phyloP scores from a whole-genome alignment of 2,888 invertebrate species.

The Dimorphilus gyrociliatus region DNA sequence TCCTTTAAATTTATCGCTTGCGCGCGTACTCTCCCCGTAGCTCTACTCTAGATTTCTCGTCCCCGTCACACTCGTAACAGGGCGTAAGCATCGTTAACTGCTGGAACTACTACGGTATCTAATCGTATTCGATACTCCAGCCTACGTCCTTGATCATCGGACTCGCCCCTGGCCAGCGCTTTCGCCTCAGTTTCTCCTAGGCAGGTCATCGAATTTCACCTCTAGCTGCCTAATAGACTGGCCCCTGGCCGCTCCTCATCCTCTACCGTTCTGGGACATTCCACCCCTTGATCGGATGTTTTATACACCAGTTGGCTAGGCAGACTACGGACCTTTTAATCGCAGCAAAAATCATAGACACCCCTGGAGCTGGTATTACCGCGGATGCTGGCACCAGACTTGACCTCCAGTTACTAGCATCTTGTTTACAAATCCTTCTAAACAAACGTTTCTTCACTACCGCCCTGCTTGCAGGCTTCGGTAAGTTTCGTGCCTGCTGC shows the following conservation, averaged over 20 bases:
- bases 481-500: slow-evolving; percentile 54
- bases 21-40: slow-evolving; percentile 50
- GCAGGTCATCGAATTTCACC: slow-evolving; percentile 51
- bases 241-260: slow-evolving; percentile 49
- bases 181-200: slow-evolving; percentile 49
- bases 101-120: slow-evolving; percentile 47
- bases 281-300: too few species aligned
- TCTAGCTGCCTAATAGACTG: slow-evolving; percentile 49
- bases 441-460: slow-evolving; percentile 36
- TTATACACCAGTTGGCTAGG: slow-evolving; percentile 10
- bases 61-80: too few species aligned
- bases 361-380: slow-evolving; percentile 54
- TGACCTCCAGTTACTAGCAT: slow-evolving; percentile 45
- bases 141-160: slow-evolving; percentile 46
- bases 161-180: slow-evolving; percentile 53
- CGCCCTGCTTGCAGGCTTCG: slow-evolving; percentile 41
- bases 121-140: slow-evolving; percentile 53
- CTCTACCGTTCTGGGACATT: too few species aligned
- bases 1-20: slow-evolving; percentile 46
- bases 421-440: neutral
- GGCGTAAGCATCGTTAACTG: slow-evolving; percentile 44
- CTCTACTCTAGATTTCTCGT: slow-evolving; percentile 48
- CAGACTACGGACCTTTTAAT: slow-evolving; percentile 47
- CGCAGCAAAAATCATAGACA: slow-evolving; percentile 56
- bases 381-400: slow-evolving; percentile 55